These are phyloP conservation scores for Microdon myrmicae DNA, from an alignment of 2,888 invertebrate genomes.

Conservation along the genomic window DNA sequence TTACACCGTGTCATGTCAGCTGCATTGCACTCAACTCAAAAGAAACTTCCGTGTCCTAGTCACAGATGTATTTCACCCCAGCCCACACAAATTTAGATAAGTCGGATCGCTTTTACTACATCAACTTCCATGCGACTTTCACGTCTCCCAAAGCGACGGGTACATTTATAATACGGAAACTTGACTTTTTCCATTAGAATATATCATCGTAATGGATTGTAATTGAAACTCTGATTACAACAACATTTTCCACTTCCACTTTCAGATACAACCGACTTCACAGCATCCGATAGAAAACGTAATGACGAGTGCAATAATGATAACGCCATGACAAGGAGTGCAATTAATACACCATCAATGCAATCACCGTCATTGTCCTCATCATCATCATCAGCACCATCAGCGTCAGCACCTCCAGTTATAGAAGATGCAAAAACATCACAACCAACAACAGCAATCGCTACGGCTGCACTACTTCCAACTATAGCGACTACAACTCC, in stretches of 20 bases:
- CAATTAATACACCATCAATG: constrained; percentile 49
- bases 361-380: constrained; percentile 47
- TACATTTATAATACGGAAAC: too few relatives aligned
- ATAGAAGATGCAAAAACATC: constrained; percentile 32
- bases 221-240: constrained; percentile 22
- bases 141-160: too few relatives aligned
- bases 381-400: constrained; percentile 24
- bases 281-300: constrained; percentile 35
- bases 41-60: too few relatives aligned
- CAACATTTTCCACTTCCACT: constrained; percentile 36
- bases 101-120: too few relatives aligned
- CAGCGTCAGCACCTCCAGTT: constrained; percentile 29
- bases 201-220: background rate
- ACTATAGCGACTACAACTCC: constrained; percentile 45
- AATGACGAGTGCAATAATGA: constrained; percentile 50
- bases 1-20: too few relatives aligned
- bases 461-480: constrained; percentile 53
- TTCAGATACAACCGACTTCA: constrained; percentile 32
- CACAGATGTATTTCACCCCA: too few relatives aligned
- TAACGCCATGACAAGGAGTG: constrained; percentile 49
- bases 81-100: too few relatives aligned
- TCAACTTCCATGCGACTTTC: too few relatives aligned
- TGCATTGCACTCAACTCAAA: too few relatives aligned
- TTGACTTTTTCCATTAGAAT: background rate
- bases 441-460: constrained; percentile 47